These are phyloP conservation scores for Phasia obesa DNA, from an alignment of 2,888 invertebrate species.

Conservation along the genomic window DNA sequence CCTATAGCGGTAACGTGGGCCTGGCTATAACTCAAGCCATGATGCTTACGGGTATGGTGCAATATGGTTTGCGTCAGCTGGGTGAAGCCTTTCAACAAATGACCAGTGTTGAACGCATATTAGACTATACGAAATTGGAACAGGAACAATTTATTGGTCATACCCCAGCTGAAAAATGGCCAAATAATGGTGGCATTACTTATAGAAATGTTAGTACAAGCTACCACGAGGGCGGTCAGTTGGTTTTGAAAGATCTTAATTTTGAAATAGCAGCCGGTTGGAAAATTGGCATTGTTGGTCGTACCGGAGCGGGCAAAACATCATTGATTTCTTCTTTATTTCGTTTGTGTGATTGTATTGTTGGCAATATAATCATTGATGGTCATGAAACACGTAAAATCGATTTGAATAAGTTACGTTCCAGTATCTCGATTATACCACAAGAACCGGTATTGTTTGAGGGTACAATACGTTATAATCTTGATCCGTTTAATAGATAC, in stretches of 20 bases:
- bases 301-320: conserved; percentile 93
- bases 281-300: conserved; percentile 91
- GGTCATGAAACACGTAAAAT: conserved; percentile 84
- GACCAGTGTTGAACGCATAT: conserved; percentile 88
- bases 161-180: conserved; percentile 86
- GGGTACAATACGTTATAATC: conserved; percentile 85
- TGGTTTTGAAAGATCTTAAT: conserved; percentile 90
- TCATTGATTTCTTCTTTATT: conserved; percentile 91
- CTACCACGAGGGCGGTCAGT: conserved; percentile 84
- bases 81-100: conserved; percentile 88
- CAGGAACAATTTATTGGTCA: conserved; percentile 83
- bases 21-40: conserved; percentile 87
- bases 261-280: conserved; percentile 86
- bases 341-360: conserved; percentile 86
- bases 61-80: conserved; percentile 87
- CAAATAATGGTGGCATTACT: conserved; percentile 84
- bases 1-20: conserved; percentile 88
- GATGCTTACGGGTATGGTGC: conserved; percentile 88
- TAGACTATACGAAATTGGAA: conserved; percentile 88
- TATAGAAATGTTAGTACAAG: conserved; percentile 85
- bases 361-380: conserved; percentile 89
- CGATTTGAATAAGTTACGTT: conserved; percentile 83
- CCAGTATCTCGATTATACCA: conserved; percentile 84
- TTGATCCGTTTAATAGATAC: conserved; percentile 85
- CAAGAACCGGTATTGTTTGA: conserved; percentile 84